Base-by-base conservation (phyloP, 2,113 vertebrate species). In the Salvelinus sp. region DNA sequence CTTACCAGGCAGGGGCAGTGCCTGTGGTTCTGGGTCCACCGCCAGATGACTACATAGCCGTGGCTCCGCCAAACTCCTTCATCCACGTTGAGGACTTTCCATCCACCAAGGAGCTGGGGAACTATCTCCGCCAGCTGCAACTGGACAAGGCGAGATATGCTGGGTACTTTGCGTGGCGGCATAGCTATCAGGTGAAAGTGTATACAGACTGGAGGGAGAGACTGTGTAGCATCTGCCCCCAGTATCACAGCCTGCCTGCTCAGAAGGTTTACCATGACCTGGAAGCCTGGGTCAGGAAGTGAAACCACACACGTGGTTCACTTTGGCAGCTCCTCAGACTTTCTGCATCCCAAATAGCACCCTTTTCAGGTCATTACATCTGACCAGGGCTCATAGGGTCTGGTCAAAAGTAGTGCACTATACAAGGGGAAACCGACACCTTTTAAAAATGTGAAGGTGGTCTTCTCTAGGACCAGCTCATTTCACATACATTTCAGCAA, bases 21-120 rank as follows among this genome's bases (percentile, higher is more conserved):
- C 97, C 97, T 0, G 89, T 99, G 4, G 97, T 95, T 28, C 80
- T 99, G 60, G 97, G 97, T 0, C 93, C 97, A 0, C 82, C 95
- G 0, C 38, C 94, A 2, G 80, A 74, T 1, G 89, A 95, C 73
- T 98, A 98, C 0, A 92, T 96, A 83, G 92, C 90, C 9, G 93
- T 98, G 0, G 70, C 90, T 1, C 96, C 97, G 0, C 78, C 92
- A 0, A 81, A 93, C 0, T 95, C 96, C 28, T 98, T 98, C 63
- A 94, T 99, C 62, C 97, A 98, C 0, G 87, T 98, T 0, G 89
- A 97, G 0, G 94, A 98, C 75, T 99, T 99, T 57, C 0, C 75
- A 1, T 95, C 96, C 0, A 22, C 87, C 5, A 85, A 78, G 0
- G 92, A 94, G 20, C 88, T 99, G 72, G 95, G 91, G 0, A n/a